Base-by-base conservation (phyloP, 1,140 invertebrate genomes). In the Diorhabda sublineata region DNA sequence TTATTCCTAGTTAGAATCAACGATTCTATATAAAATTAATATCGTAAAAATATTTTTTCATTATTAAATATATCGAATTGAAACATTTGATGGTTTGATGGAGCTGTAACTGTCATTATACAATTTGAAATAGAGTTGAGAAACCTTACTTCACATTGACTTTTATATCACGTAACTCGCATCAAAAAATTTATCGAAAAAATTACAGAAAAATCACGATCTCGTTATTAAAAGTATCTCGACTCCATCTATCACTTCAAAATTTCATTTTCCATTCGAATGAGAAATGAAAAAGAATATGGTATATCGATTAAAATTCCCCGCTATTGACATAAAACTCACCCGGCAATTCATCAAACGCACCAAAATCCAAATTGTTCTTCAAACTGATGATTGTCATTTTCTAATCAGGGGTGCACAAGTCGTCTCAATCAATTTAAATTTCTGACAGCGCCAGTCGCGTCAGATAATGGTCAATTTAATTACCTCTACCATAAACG, bases 391-490 rank as follows among this genome's bases (percentile, higher is more conserved):
- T 62, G 44, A 62, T 44, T 62, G 61, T 62, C 61, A 62, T 45
- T 62, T 11, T 62, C 44, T 42, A 62, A 44, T 45, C n/a, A n/a
- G 43, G 7, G 61, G 8, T 62, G 6, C 45, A 11, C 43, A 43
- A 44, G 44, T 11, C 61, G 42, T 45, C 61, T 62, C 61, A 43
- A 62, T 62, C 61, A 62, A 62, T 62, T 62, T 44, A 6, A 9
- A 5, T n/a, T 9, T 62, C 61, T 62, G 61, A 62, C 61, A 62
- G 61, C 44, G 11, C 3, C 43, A 47, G 61, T 62, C 61, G 44
- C 47, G 47, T 52, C 47, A 59, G 42, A 62, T 62, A 62, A 62
- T 62, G 61, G 44, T 44, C 61, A 62, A n/a, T 62, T 43, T 62
- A 44, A 62, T 62, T 62, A 62, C 44, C 42, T 42, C 42, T 43